Evolutionary conservation across 2,888 invertebrate species (phyloP), one percentile per base, ranked within the genome.

Genomic region (Petrolisthes manimaculis): DNA sequence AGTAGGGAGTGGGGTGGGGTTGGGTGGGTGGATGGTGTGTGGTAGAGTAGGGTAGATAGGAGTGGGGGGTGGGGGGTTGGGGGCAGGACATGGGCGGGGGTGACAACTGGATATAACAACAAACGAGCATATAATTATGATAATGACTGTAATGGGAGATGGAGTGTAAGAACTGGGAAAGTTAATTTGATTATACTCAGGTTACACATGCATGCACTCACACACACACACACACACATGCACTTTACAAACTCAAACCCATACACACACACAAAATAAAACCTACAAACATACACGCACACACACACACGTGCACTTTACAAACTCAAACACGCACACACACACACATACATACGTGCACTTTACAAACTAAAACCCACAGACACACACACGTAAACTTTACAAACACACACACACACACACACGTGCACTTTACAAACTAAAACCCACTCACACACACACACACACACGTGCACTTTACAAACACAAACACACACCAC

Each of bases 341-440:
- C 80, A 21, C 56, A 21, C 61, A 1, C 54, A 14, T n/a, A 3
- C 78, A 55, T 67, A 14, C 67, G 12, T 24, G 18, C 78, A 78
- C 51, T 54, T n/a, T n/a, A n/a, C n/a, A n/a, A n/a, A n/a, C n/a
- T n/a, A n/a, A n/a, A n/a, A n/a, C n/a, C n/a, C n/a, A n/a, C n/a
- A n/a, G n/a, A n/a, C n/a, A 8, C 55, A 18, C 74, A 61, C 74
- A 74, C 74, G 4, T 4, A 74, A 3, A 74, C 74, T n/a, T n/a
- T n/a, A 74, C 74, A 74, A 3, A 74, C 74, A n/a, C 78, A 54
- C 78, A 77, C 21, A 61, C 61, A 61, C 61, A 61, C 61, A 61
- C 61, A 61, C 61, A 61, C 61, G 18, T 18, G 18, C 61, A 37
- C 9, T 61, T 12, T 18, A 61, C 61, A 61, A 12, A 61, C 61